Evolutionary conservation across 2,888 invertebrate genomes (phyloP), one percentile per base, ranked within the genome.

Genomic region (Drosophila greeni): DNA sequence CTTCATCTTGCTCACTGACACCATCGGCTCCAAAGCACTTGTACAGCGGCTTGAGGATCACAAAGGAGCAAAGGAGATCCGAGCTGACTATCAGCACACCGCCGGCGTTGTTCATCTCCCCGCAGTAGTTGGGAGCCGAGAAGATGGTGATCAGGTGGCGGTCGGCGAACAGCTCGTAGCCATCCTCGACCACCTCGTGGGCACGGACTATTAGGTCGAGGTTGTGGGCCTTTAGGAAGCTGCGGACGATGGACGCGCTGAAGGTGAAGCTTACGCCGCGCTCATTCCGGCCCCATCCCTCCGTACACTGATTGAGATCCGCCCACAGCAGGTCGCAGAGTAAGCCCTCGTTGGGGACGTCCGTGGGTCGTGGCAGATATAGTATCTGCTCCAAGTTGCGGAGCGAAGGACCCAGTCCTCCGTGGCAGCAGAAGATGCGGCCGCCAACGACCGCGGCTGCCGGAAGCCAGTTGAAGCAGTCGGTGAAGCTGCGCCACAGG

Each of bases 281-380:
- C 88, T 98, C 98, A 89, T 98, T 98, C 89, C 97, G 97, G 51
- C 98, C 98, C 98, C 98, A 99, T 16, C 98, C 98, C 91, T 95
- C 94, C 52, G 96, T 96, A 88, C 94, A 94, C 90, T 97, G 97
- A 88, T 97, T 97, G 1, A 95, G 95, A 90, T 96, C 97, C 14
- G 97, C 96, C 98, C 98, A 98, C 73, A 98, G 91, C 85, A 98
- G 91, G 91, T 98, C 98, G 90, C 98, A 98, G 37, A 98, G 91
- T 81, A 98, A 90, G 8, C 98, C 97, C 91, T 94, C 94, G 90
- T 97, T 97, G 49, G 98, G 97, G 74, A 98, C 97, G 90, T 98
- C 97, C 12, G 97, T 97, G 64, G 98, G 97, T 88, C 97, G 91
- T 95, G 96, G 96, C 87, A 98, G 96, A 88, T 96, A 93, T 84